Conservation (phyloP, 2,113 vertebrate species). For the Tapirus terrestris region DNA sequence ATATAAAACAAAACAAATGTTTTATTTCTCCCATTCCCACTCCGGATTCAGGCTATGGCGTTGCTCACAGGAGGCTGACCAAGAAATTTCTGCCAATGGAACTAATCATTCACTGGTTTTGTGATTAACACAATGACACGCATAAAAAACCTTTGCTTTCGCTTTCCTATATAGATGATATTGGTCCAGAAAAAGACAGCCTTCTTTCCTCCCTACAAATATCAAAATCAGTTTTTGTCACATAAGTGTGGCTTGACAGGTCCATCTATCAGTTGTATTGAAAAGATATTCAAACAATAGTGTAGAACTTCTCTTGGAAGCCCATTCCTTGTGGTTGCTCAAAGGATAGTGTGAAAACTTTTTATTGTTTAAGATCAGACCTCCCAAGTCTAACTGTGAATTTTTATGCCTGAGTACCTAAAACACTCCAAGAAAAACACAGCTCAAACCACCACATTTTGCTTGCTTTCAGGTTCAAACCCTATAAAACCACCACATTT, state of each 20-base stretch:
- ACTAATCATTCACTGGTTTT: slow-evolving; percentile 54
- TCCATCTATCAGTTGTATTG: background rate
- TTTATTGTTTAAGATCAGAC: slow-evolving; percentile 75
- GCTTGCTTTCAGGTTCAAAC: slow-evolving; percentile 73
- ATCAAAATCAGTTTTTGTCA: slow-evolving; percentile 44
- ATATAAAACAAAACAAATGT: slow-evolving; percentile 63
- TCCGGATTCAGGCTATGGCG: background rate
- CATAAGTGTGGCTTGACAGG: background rate
- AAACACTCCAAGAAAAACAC: slow-evolving; percentile 76
- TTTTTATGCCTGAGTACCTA: slow-evolving; percentile 69
- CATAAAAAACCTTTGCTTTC: slow-evolving; percentile 7
- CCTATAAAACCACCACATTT: slow-evolving; percentile 78
- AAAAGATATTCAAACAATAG: slow-evolving; percentile 15
- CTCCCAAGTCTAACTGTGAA: slow-evolving; percentile 70
- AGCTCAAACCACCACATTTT: slow-evolving; percentile 75
- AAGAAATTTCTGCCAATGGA: slow-evolving; percentile 56
- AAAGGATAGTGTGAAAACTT: slow-evolving; percentile 72
- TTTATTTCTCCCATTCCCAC: background rate
- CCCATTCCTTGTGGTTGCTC: slow-evolving; percentile 57
- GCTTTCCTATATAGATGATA: slow-evolving; percentile 19
- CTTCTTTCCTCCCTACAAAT: slow-evolving; percentile 45
- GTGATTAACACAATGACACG: slow-evolving; percentile 47
- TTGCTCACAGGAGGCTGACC: slow-evolving; percentile 46
- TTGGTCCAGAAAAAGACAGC: slow-evolving; percentile 24
- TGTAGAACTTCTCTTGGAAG: slow-evolving; percentile 40